Conservation (phyloP, 2,888 invertebrate genomes). For the Amiota mariae region DNA sequence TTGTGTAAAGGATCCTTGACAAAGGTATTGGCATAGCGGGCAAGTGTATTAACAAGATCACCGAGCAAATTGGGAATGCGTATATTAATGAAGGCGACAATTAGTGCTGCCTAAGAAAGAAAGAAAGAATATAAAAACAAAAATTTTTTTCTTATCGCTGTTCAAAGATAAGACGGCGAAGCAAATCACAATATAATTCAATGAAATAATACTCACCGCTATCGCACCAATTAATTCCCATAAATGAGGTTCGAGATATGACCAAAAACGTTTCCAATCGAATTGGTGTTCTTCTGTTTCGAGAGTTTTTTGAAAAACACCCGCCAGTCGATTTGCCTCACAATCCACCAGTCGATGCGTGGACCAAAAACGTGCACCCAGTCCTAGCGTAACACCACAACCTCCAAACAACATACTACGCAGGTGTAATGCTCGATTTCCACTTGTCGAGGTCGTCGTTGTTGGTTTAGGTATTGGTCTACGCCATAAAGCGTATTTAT, state of each 20-base stretch:
- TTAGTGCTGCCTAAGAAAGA: slow-evolving; percentile 84
- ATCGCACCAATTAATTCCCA: slow-evolving; percentile 86
- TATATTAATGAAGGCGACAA: slow-evolving; percentile 90
- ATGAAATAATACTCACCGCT: slow-evolving; percentile 75
- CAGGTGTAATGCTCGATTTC: slow-evolving; percentile 48
- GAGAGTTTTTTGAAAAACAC: slow-evolving; percentile 61
- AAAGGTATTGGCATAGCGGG: slow-evolving; percentile 76
- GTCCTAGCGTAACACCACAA: slow-evolving; percentile 60
- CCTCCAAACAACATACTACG: slow-evolving; percentile 61
- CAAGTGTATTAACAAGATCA: slow-evolving; percentile 85
- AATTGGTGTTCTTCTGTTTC: slow-evolving; percentile 78
- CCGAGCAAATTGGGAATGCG: slow-evolving; percentile 91
- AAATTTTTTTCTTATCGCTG: background rate
- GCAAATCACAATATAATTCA: background rate
- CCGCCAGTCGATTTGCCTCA: slow-evolving; percentile 67
- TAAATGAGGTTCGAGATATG: slow-evolving; percentile 83
- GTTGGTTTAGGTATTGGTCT: background rate
- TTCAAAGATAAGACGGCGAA: background rate
- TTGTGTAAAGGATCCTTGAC: slow-evolving; percentile 71
- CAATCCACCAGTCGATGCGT: slow-evolving; percentile 57
- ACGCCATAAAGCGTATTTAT: slow-evolving; percentile 41
- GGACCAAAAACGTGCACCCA: slow-evolving; percentile 57
- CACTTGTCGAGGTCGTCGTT: slow-evolving; percentile 10
- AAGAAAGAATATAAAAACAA: background rate
- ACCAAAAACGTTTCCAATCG: slow-evolving; percentile 85